Percentiles rank a stretch among this genome's conserved stretches.
phyloP scores from a whole-genome alignment of 2,113 vertebrate species.

The Cebus imitator region DNA sequence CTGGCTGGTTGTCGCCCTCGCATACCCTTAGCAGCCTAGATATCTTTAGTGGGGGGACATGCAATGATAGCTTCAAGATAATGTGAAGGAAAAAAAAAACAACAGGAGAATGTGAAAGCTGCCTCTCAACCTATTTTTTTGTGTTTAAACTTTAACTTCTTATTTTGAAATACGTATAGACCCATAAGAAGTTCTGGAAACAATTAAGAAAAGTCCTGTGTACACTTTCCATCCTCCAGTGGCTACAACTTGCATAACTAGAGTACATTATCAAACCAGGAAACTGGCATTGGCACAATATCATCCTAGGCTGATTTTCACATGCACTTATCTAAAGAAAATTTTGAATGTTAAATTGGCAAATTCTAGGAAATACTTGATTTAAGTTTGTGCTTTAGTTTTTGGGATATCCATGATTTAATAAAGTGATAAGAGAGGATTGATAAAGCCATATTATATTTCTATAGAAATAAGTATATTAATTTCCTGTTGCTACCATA shows the following conservation, averaged over 20 bases:
- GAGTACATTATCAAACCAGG: background rate
- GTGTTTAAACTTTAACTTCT: background rate
- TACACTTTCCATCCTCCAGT: background rate
- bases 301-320: background rate
- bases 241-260: background rate
- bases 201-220: background rate
- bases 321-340: background rate
- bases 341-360: background rate
- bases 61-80: background rate
- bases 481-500: background rate
- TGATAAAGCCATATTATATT: background rate
- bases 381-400: background rate
- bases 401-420: background rate
- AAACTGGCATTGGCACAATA: background rate
- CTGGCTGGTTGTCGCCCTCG: background rate
- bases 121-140: background rate
- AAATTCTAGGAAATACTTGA: background rate
- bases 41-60: background rate
- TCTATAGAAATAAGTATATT: background rate
- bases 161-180: background rate
- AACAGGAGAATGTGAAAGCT: background rate
- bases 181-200: background rate
- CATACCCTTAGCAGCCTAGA: background rate
- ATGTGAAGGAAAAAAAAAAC: background rate
- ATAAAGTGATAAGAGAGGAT: background rate